Evolutionary conservation across 2,113 vertebrate genomes (phyloP).

Genomic region (Mobula hypostoma): DNA sequence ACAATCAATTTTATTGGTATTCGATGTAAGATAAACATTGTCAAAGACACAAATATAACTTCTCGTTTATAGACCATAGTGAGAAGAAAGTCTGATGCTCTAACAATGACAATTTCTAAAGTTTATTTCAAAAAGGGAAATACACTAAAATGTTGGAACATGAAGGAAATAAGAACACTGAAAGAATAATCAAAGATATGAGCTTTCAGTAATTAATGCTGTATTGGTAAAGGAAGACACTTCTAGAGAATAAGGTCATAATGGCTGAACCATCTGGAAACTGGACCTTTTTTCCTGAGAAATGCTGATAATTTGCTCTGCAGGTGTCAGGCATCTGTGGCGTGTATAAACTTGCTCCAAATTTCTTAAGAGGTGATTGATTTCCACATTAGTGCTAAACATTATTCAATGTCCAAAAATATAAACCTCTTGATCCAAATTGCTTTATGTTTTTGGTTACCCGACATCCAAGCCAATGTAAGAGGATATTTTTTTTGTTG

Average conservation of each 20-base stretch:
- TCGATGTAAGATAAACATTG: not conserved
- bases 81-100: not conserved
- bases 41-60: not conserved
- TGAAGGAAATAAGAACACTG: not conserved
- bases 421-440: slow-evolving; percentile 24
- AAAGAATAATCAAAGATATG: not conserved
- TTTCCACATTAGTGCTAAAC: not conserved
- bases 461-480: not conserved
- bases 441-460: not conserved
- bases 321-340: too few relatives aligned
- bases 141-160: not conserved
- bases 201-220: not conserved
- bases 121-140: not conserved
- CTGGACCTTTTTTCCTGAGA: not conserved
- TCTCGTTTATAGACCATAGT: not conserved
- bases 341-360: too few relatives aligned
- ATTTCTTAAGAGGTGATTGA: too few relatives aligned
- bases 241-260: not conserved
- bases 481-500: not conserved
- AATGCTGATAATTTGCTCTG: too few relatives aligned
- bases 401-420: not conserved
- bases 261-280: not conserved
- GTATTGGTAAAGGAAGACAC: not conserved
- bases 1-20: not conserved
- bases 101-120: not conserved